phyloP scores from a whole-genome alignment of 2,888 invertebrate species.

The Philonicus albiceps region DNA sequence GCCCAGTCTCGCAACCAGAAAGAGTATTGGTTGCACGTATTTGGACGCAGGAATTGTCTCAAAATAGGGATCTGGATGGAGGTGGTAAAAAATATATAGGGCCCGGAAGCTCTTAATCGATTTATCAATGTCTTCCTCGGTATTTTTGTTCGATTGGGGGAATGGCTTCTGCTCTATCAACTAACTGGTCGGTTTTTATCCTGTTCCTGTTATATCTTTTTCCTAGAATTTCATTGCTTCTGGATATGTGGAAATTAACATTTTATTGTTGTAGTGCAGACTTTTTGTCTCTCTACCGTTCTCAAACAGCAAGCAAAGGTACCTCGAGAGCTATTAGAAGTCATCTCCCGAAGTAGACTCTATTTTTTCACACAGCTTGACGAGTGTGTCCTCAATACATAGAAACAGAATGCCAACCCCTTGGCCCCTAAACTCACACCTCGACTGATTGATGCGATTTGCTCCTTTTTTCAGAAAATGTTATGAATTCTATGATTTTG shows the following conservation, averaged over 20 bases:
- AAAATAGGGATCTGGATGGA: conserved; percentile 1
- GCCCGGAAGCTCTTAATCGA: conserved; percentile 28
- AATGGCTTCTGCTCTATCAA: neutral
- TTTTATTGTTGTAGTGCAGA: neutral
- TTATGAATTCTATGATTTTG: conserved; percentile 7
- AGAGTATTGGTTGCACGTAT: neutral
- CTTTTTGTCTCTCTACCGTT: neutral
- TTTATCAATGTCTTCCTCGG: conserved; percentile 25
- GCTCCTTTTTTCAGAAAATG: neutral
- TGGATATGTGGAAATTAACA: neutral
- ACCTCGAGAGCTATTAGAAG: neutral
- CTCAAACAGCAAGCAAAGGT: neutral
- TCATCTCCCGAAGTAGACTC: neutral
- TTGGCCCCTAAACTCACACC: neutral
- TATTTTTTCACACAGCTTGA: conserved; percentile 13
- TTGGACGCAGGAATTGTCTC: neutral
- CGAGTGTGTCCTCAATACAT: conserved; percentile 39
- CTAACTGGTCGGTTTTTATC: neutral
- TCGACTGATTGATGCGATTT: conserved; percentile 21
- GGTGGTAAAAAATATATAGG: neutral
- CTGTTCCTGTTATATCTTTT: neutral
- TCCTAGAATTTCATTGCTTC: neutral
- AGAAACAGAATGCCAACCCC: neutral
- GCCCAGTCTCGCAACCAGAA: neutral
- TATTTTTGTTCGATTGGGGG: neutral